Evolutionary conservation across 2,888 invertebrate genomes (phyloP).

Genomic region (Carterocephalus palaemon): DNA sequence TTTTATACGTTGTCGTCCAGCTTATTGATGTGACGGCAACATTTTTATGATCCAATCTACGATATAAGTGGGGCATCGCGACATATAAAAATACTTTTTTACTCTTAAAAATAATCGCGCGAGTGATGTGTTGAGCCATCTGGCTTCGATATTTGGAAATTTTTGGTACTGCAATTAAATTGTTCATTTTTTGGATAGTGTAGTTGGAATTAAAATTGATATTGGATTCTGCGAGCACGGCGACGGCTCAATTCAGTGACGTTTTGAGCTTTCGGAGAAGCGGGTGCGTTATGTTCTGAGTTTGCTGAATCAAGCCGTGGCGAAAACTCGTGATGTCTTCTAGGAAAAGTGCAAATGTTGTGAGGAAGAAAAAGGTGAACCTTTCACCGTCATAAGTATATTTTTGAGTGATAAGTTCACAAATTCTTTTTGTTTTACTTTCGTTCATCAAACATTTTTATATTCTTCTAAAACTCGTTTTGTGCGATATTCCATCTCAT

Average conservation of each 20-base stretch:
- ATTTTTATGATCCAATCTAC: conserved; percentile 17
- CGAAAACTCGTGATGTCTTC: conserved; percentile 37
- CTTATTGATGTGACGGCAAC: conserved; percentile 11
- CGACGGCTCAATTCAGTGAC: conserved; percentile 14
- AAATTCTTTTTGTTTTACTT: no score
- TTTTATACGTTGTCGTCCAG: conserved; percentile 12
- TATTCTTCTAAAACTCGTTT: no score
- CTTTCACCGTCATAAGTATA: no score
- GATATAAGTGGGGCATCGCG: conserved; percentile 15
- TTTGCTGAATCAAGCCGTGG: conserved; percentile 41
- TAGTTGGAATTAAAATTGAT: conserved; percentile 26
- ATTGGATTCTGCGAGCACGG: conserved; percentile 12
- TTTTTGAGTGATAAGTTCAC: neutral
- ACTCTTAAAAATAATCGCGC: conserved; percentile 12
- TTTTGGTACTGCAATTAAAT: conserved; percentile 6
- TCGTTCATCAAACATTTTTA: no score
- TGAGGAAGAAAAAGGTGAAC: conserved; percentile 46
- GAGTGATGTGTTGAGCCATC: conserved; percentile 11
- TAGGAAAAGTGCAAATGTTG: conserved; percentile 30
- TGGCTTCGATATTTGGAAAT: conserved; percentile 4
- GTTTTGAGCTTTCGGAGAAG: conserved; percentile 53
- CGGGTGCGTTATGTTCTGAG: conserved; percentile 43
- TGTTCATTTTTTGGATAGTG: neutral
- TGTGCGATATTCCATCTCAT: no score
- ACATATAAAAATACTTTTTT: conserved; percentile 17